phyloP scores from a whole-genome alignment of 1,140 invertebrate genomes.

The Drosophila nasuta region DNA sequence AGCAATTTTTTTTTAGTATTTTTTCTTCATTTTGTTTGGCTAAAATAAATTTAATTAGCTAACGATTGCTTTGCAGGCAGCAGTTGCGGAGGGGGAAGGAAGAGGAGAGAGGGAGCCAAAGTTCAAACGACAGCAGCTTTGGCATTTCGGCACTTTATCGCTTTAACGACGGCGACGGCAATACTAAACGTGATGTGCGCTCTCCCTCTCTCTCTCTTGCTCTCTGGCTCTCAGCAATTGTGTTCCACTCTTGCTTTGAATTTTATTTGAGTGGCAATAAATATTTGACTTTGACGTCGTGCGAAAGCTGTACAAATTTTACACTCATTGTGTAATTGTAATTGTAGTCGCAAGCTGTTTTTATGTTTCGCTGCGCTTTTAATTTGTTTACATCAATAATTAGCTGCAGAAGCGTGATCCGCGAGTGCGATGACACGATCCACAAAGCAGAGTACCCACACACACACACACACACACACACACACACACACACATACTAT shows the following conservation, averaged over 20 bases:
- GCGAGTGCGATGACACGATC: neutral
- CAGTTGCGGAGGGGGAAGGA: neutral
- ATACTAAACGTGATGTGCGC: constrained; percentile 56
- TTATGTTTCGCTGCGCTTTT: neutral
- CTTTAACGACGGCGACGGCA: constrained; percentile 54
- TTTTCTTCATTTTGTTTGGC: constrained; percentile 25
- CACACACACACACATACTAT: no score
- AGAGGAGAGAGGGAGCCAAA: constrained; percentile 15
- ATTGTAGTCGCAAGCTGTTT: neutral
- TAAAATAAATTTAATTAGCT: constrained; percentile 77
- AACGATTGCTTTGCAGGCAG: constrained; percentile 45
- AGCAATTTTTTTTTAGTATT: constrained; percentile 7
- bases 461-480: no score
- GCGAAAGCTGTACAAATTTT: constrained; percentile 64
- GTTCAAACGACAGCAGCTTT: constrained; percentile 51
- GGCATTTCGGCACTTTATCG: constrained; percentile 60
- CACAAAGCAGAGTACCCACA: neutral
- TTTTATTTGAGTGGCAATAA: constrained; percentile 57
- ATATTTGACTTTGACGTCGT: constrained; percentile 70
- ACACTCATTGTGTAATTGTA: constrained; percentile 25
- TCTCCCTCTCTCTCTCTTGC: constrained; percentile 12
- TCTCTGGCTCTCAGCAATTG: constrained; percentile 11
- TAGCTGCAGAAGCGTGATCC: neutral
- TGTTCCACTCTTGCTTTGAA: constrained; percentile 16
- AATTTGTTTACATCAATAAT: neutral